phyloP scores from a whole-genome alignment of 1,140 invertebrate genomes.

The Bombus waltoni region DNA sequence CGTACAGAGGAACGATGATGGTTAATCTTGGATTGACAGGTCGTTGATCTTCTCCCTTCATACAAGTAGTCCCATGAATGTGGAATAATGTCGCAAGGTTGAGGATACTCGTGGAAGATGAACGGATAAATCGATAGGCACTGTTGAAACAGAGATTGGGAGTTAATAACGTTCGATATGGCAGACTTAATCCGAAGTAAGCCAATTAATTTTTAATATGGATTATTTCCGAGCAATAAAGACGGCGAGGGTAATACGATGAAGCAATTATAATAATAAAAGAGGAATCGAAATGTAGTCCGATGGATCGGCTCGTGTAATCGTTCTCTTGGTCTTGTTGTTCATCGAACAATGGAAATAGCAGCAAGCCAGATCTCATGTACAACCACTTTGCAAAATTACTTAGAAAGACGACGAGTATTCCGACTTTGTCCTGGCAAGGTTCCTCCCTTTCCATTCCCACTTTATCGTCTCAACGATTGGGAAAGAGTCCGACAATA shows the following conservation, averaged over 20 bases:
- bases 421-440: constrained; percentile 14
- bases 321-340: background rate
- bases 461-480: background rate
- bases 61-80: background rate
- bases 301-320: background rate
- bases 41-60: constrained; percentile 25
- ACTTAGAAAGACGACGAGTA: background rate
- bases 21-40: constrained; percentile 28
- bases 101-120: background rate
- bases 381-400: constrained; percentile 28
- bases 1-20: background rate
- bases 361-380: background rate
- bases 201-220: background rate
- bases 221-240: background rate
- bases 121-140: background rate
- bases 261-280: background rate
- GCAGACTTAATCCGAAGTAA: background rate
- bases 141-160: background rate
- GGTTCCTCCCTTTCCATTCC: background rate
- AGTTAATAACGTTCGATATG: background rate
- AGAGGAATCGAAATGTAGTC: background rate
- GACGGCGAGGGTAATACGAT: background rate
- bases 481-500: constrained; percentile 34
- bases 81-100: background rate
- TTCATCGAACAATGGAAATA: constrained; percentile 9